A percentile compares a stretch with the other conserved stretches of the same genome.
Evolutionary conservation across 1,140 invertebrate genomes (phyloP).

Genomic region (Marisa cornuarietis): DNA sequence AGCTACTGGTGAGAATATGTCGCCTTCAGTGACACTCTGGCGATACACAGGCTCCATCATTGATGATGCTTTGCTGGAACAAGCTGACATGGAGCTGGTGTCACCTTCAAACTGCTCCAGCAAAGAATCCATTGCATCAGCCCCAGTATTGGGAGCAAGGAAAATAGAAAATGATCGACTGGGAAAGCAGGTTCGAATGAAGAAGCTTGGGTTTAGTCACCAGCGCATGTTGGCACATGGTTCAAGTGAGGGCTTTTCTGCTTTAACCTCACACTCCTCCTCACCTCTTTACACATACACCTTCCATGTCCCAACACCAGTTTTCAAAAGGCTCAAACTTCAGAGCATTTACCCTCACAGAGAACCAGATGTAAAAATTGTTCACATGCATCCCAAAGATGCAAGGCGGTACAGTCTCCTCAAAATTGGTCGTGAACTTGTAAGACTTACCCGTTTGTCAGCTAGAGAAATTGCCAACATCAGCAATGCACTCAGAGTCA

Average conservation of each 20-base stretch:
- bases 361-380: slow-evolving; percentile 39
- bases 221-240: background rate
- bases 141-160: background rate
- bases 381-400: slow-evolving; percentile 61
- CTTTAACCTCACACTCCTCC: slow-evolving; percentile 7
- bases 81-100: background rate
- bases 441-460: slow-evolving; percentile 44
- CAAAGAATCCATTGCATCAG: background rate
- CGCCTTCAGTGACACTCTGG: no score
- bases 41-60: no score
- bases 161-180: slow-evolving; percentile 4
- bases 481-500: background rate
- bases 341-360: slow-evolving; percentile 18
- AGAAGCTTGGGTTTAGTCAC: slow-evolving; percentile 24
- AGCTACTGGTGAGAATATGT: no score
- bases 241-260: slow-evolving; percentile 7
- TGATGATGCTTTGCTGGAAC: background rate
- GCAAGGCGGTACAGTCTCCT: slow-evolving; percentile 58
- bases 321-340: slow-evolving; percentile 55
- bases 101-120: background rate
- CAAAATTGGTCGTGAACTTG: slow-evolving; percentile 59
- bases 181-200: slow-evolving; percentile 33
- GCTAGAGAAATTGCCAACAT: slow-evolving; percentile 32
- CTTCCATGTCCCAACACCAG: slow-evolving; percentile 58
- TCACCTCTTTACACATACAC: slow-evolving; percentile 50